A percentile compares a stretch with the other conserved stretches of the same genome.
Conservation (phyloP, 2,888 invertebrate genomes). For the Epistrophe eligans region DNA sequence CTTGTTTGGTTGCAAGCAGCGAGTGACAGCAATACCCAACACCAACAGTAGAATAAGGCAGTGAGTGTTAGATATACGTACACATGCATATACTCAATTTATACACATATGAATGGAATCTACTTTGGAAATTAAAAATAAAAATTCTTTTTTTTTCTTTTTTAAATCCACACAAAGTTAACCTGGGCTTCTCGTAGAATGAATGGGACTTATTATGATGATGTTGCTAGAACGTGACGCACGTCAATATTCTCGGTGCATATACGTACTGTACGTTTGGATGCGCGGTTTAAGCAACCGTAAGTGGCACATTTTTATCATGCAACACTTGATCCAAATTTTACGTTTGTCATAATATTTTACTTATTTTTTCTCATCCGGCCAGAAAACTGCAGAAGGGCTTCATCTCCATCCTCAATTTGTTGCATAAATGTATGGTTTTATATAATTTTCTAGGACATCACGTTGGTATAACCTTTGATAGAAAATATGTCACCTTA, state of each 20-base stretch:
- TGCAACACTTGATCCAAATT: slow-evolving; percentile 59
- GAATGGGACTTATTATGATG: slow-evolving; percentile 34
- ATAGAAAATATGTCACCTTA: slow-evolving; percentile 47
- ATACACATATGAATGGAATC: slow-evolving; percentile 36
- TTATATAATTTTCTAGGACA: slow-evolving; percentile 39
- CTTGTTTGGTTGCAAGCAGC: slow-evolving; percentile 52
- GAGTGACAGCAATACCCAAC: slow-evolving; percentile 2
- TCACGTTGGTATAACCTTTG: slow-evolving; percentile 42
- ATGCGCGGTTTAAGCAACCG: slow-evolving; percentile 20
- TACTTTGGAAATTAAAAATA: slow-evolving; percentile 74
- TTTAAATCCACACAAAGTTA: slow-evolving; percentile 1
- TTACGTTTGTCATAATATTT: slow-evolving; percentile 25
- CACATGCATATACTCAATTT: neutral
- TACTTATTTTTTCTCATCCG: neutral
- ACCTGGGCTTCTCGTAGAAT: neutral
- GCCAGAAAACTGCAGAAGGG: neutral
- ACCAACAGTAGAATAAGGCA: neutral
- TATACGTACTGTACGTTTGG: too few species aligned
- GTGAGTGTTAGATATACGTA: neutral
- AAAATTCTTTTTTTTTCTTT: slow-evolving; percentile 23
- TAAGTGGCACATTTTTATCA: slow-evolving; percentile 59
- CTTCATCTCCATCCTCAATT: slow-evolving; percentile 11
- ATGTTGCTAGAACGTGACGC: slow-evolving; percentile 67
- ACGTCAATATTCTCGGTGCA: too few species aligned
- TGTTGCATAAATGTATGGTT: slow-evolving; percentile 41